Base-by-base conservation (phyloP, 2,797 vertebrate genomes). In the Lophius americanus region DNA sequence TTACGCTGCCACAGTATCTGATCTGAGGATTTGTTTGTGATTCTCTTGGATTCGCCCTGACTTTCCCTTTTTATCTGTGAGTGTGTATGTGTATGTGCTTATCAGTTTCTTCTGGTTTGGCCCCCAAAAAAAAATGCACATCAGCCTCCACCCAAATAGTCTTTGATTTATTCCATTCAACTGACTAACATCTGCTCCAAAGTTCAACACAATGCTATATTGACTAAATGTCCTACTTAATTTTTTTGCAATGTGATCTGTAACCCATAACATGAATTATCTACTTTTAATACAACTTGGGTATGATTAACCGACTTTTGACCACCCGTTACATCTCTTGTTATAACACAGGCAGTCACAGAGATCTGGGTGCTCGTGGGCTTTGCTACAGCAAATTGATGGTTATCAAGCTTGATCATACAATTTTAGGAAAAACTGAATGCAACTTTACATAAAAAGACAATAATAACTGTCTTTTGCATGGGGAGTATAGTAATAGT, bases 21-120 rank as follows among this genome's bases (percentile, higher is more conserved):
- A 91, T 88, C 83, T 70, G 3, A 52, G 87, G 85, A 89, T 90
- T 89, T 90, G 88, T 87, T 82, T 75, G 78, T 75, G 87, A 85
- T 91, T 88, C 82, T 70, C 75, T 56, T 0, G 49, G 85, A 86
- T 89, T 87, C 85, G 50, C 67, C 73, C 70, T 56, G 64, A 80
- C 75, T 81, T 70, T 70, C 68, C 59, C 23, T 52, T 46, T 62
- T 75, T 84, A 64, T 81, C 67, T 35, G 6, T 59, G 49, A 41
- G 54, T 48, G 36, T 39, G 6, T 36, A 5, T 51, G 68, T n/a
- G 59, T 77, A 42, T 51, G 52, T 61, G 43, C 62, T 33, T 58
- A 56, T 42, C 43, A 48, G 81, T 86, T 76, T 76, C 68, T 64
- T 63, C 59, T 76, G 70, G 68, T 75, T 53, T 59, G 66, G 54